Evolutionary conservation across 1,140 invertebrate genomes (phyloP), one percentile per base, ranked within the genome.

Genomic region (Himalopsyche phryganea): DNA sequence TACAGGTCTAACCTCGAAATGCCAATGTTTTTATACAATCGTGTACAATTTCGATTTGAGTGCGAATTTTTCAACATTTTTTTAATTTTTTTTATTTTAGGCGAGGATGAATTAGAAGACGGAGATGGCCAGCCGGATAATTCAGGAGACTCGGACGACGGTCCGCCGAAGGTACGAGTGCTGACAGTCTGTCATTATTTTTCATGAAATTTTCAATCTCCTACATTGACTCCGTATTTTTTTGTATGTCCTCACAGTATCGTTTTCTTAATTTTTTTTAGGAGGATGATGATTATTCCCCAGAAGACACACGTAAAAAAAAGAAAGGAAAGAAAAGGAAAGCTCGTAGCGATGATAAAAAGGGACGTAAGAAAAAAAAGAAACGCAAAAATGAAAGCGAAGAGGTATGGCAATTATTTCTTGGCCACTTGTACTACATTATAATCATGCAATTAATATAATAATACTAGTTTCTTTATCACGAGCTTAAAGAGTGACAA

Each of bases 321-420:
- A 92, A 92, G 67, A 94, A 94, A 67, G 91, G 90, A 4, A 95
- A 95, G 71, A 95, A 95, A 71, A 83, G 92, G 66, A 94, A 93
- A 81, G 89, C 88, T 15, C 81, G 86, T 65, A 86, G 90, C 62
- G 91, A 92, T 68, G 88, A 91, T 54, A 91, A 92, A 67, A 93
- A 92, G 67, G 90, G 90, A 23, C 92, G 92, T 73, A 92, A 92
- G 72, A 89, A 91, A 71, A 95, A 94, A 80, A 94, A 94, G 79
- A 92, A 92, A 81, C 90, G 90, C 78, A 91, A 91, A 78, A 89
- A 89, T 76, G 92, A 94, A 65, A 93, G 90, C 76, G 91, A 87
- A 65, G 90, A 92, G 73, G 88, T 89, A 78, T 81, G 76, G 72
- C n/a, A 28, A 28, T 28, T 5, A 28, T 28, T n/a, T n/a, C n/a